These are phyloP conservation scores for Mimachlamys varia DNA, from an alignment of 2,888 invertebrate genomes.

Conservation along the genomic window DNA sequence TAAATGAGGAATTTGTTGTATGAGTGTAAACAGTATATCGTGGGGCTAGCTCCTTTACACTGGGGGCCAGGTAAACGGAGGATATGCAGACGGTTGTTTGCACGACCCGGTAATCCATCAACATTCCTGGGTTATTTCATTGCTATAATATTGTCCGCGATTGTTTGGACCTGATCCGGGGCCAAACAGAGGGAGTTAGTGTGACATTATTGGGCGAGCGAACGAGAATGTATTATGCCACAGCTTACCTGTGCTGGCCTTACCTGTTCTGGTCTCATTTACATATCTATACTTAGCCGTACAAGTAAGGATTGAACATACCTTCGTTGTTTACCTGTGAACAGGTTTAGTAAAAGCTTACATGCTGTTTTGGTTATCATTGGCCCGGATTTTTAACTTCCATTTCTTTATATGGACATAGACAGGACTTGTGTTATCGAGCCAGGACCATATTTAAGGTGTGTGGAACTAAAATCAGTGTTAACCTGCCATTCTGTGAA, in stretches of 20 bases:
- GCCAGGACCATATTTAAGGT: not conserved
- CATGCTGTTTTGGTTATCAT: constrained; percentile 27
- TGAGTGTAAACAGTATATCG: not conserved
- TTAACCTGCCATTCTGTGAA: not conserved
- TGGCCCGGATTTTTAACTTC: not conserved
- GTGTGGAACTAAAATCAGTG: not conserved
- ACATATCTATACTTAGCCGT: constrained; percentile 26
- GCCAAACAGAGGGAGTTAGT: constrained; percentile 25
- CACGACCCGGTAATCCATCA: constrained; percentile 23
- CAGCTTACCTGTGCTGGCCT: constrained; percentile 29
- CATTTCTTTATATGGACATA: not conserved
- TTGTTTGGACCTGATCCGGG: constrained; percentile 34
- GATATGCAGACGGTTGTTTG: constrained; percentile 26
- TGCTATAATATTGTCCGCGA: constrained; percentile 25
- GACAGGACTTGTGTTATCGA: not conserved
- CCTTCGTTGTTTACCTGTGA: constrained; percentile 32
- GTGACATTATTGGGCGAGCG: constrained; percentile 17
- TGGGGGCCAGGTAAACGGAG: not conserved
- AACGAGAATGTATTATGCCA: constrained; percentile 19
- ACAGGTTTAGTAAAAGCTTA: constrained; percentile 31
- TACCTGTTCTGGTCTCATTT: constrained; percentile 6
- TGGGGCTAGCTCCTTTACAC: not conserved
- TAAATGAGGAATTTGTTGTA: not conserved
- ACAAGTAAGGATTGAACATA: constrained; percentile 27
- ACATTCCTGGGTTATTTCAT: constrained; percentile 25